A percentile compares a stretch with the other conserved stretches of the same genome.
phyloP scores from a whole-genome alignment of 2,113 vertebrate species.

The Carollia perspicillata region DNA sequence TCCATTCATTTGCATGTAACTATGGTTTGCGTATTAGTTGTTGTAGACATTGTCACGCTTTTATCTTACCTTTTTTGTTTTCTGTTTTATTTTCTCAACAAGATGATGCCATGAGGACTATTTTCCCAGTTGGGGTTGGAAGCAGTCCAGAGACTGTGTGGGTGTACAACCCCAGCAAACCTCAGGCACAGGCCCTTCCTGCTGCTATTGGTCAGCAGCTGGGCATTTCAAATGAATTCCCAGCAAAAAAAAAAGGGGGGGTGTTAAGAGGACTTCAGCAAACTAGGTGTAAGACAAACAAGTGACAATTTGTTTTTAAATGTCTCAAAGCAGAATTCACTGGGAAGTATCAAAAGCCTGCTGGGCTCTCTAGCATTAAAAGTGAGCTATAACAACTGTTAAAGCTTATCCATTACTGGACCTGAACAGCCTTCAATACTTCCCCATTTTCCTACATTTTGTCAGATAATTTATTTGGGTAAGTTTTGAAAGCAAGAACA shows the following conservation, averaged over 20 bases:
- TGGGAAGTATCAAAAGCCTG: neutral
- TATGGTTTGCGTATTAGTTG: neutral
- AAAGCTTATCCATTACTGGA: neutral
- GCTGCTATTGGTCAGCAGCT: neutral
- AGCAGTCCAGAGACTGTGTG: neutral
- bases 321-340: neutral
- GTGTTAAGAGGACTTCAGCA: neutral
- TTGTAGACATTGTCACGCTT: neutral
- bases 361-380: fast-evolving
- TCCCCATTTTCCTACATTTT: neutral
- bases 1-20: neutral
- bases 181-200: neutral
- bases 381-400: neutral
- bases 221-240: neutral
- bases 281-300: neutral
- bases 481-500: neutral
- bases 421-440: neutral
- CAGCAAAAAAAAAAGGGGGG: neutral
- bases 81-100: neutral
- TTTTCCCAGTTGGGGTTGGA: neutral
- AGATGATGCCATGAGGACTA: neutral
- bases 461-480: neutral
- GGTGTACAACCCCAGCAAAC: neutral
- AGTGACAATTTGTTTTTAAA: neutral
- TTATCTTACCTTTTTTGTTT: neutral